Evolutionary conservation across 2,797 vertebrate species (phyloP), one percentile per base, ranked within the genome.

Genomic region (Saxicola maurus): DNA sequence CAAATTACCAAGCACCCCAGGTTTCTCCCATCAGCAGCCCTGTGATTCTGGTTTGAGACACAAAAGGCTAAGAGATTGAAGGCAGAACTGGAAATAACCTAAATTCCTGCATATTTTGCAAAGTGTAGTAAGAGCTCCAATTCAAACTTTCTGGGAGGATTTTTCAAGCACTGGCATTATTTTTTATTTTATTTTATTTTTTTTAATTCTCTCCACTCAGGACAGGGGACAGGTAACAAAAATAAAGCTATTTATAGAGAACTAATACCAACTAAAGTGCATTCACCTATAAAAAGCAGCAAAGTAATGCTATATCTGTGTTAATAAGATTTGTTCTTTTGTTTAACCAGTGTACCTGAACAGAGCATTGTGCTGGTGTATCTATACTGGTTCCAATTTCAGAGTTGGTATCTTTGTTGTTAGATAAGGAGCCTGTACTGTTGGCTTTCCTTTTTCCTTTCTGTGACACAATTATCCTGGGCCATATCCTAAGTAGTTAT

Each of bases 291-390:
- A 77, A 71, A 85, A 68, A 59, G 9, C 28, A 74, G 46, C 35
- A 28, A 21, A 33, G 7, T 72, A 56, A 37, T 81, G 40, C 12
- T 75, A 0, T 45, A 48, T 75, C 25, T 90, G 1, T 64, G 7
- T 78, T 87, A 89, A 19, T 77, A 83, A 56, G n/a, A 35, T 80
- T 77, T 65, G 9, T 79, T 90, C 30, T 46, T 92, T 76, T 73
- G 68, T 21, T 9, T 90, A 64, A 45, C 42, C 27, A 11, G 55
- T 84, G 65, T 77, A 31, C 13, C 33, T 56, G 19, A 57, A 37
- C 31, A 71, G 40, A 83, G 15, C 23, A 42, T 51, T 52, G 40
- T 78, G 57, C 78, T 60, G 71, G 11, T 15, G 8, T 46, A 37
- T 72, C 65, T 61, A 5, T 31, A 33, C 13, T 19, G 15, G 33